Conservation (phyloP, 2,113 vertebrate species). For the Puntigrus tetrazona region DNA sequence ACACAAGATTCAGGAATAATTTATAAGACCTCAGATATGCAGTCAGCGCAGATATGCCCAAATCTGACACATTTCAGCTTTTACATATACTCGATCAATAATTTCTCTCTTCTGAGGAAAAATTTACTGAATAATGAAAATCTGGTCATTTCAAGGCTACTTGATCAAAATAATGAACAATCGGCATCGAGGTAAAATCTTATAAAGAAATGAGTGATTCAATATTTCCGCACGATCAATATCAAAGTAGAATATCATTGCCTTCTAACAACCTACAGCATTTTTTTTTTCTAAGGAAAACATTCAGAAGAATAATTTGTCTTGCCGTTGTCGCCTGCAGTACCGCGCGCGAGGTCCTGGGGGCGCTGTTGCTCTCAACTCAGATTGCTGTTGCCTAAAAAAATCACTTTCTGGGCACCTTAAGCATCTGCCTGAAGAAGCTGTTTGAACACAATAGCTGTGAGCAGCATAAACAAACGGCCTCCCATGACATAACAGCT, state of each 20-base stretch:
- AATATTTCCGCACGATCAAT: not conserved
- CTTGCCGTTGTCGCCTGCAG: conserved; percentile 32
- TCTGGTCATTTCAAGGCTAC: not conserved
- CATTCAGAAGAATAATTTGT: not conserved
- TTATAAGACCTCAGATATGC: not conserved
- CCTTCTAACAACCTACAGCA: not conserved
- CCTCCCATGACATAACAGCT: conserved; percentile 45
- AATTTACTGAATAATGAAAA: not conserved
- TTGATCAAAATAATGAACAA: not conserved
- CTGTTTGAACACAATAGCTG: conserved; percentile 37
- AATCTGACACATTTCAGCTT: not conserved
- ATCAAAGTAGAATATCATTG: not conserved
- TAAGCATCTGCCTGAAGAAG: conserved; percentile 44
- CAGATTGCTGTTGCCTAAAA: conserved; percentile 22
- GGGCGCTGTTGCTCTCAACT: conserved; percentile 74
- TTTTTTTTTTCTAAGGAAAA: not conserved
- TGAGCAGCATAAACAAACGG: conserved; percentile 35
- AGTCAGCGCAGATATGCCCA: not conserved
- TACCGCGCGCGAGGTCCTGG: conserved; percentile 63
- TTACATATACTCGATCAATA: not conserved
- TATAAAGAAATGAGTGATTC: not conserved
- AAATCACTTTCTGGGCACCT: conserved; percentile 35
- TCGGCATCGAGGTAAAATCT: not conserved
- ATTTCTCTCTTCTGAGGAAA: not conserved
- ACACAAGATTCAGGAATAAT: not conserved